phyloP scores from a whole-genome alignment of 2,113 vertebrate species.

The Pelobates fuscus region DNA sequence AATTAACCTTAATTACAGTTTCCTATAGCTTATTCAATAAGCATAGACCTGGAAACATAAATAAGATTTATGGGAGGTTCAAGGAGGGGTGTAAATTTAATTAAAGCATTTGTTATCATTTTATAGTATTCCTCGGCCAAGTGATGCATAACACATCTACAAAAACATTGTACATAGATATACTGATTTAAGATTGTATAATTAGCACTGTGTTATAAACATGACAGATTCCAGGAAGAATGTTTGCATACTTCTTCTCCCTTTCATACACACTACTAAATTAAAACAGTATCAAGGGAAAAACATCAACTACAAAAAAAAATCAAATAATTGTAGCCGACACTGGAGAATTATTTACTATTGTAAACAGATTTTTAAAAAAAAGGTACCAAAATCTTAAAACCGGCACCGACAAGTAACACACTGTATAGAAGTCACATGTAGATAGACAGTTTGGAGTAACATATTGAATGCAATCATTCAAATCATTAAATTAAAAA shows the following conservation, averaged over 20 bases:
- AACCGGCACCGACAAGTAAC: too few relatives aligned
- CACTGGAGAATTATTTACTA: too few relatives aligned
- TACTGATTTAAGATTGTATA: slow-evolving; percentile 37
- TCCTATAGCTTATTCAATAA: too few relatives aligned
- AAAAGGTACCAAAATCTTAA: too few relatives aligned
- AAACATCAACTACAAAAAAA: slow-evolving; percentile 17
- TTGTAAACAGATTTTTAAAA: too few relatives aligned
- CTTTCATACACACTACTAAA: slow-evolving; percentile 12
- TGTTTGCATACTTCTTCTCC: slow-evolving; percentile 26
- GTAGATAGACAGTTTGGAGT: too few relatives aligned
- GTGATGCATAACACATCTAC: slow-evolving; percentile 34
- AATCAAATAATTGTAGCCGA: not conserved
- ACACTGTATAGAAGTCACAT: too few relatives aligned
- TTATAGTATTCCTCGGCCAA: slow-evolving; percentile 25
- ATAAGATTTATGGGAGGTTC: too few relatives aligned
- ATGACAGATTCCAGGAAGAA: slow-evolving; percentile 33
- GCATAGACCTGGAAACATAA: too few relatives aligned
- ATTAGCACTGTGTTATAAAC: slow-evolving; percentile 41
- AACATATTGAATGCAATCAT: too few relatives aligned
- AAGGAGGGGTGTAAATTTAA: slow-evolving; percentile 19
- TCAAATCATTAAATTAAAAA: too few relatives aligned
- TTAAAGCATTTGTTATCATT: slow-evolving; percentile 26
- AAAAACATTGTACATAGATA: slow-evolving; percentile 25
- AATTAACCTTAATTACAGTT: too few relatives aligned
- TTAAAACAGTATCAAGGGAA: slow-evolving; percentile 24